These are phyloP conservation scores for Myripristis jacobus DNA, from an alignment of 2,797 vertebrate species.

Conservation along the genomic window DNA sequence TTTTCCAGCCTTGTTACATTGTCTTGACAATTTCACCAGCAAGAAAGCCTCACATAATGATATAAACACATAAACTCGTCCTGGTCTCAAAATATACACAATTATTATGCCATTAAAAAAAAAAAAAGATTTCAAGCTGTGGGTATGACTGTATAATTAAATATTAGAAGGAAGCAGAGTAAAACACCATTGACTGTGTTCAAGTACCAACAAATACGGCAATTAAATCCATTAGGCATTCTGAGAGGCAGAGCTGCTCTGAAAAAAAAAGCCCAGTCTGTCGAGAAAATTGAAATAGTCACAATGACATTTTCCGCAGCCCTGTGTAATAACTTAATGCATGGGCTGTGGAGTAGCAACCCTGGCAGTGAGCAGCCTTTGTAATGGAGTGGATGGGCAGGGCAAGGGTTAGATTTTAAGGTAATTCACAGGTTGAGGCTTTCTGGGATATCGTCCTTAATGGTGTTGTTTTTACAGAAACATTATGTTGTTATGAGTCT, in stretches of 20 bases:
- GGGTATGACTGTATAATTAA: slow-evolving; percentile 1
- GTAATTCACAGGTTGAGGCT: slow-evolving; percentile 1
- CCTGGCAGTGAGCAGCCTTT: not conserved
- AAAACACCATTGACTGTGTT: slow-evolving; percentile 29
- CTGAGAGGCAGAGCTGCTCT: slow-evolving; percentile 2
- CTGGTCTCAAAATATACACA: slow-evolving; percentile 9
- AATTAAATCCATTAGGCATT: slow-evolving; percentile 38
- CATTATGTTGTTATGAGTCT: slow-evolving; percentile 8
- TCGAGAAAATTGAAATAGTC: slow-evolving; percentile 34
- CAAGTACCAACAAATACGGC: slow-evolving; percentile 8
- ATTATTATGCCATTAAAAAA: slow-evolving; percentile 8
- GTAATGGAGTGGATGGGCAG: not conserved
- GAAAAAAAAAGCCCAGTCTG: slow-evolving; percentile 3
- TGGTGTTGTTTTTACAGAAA: slow-evolving; percentile 1
- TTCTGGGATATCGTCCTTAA: not conserved
- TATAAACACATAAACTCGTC: not conserved
- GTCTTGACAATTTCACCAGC: not conserved
- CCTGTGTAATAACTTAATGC: slow-evolving; percentile 44
- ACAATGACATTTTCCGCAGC: slow-evolving; percentile 29
- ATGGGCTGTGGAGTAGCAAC: not conserved
- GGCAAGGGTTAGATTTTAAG: slow-evolving; percentile 16
- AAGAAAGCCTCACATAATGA: not conserved
- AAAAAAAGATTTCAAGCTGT: not conserved
- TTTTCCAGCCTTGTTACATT: slow-evolving; percentile 6
- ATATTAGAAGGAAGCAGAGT: not conserved